Evolutionary conservation across 2,888 invertebrate genomes (phyloP).

Genomic region (Lasioglossum calceatum): DNA sequence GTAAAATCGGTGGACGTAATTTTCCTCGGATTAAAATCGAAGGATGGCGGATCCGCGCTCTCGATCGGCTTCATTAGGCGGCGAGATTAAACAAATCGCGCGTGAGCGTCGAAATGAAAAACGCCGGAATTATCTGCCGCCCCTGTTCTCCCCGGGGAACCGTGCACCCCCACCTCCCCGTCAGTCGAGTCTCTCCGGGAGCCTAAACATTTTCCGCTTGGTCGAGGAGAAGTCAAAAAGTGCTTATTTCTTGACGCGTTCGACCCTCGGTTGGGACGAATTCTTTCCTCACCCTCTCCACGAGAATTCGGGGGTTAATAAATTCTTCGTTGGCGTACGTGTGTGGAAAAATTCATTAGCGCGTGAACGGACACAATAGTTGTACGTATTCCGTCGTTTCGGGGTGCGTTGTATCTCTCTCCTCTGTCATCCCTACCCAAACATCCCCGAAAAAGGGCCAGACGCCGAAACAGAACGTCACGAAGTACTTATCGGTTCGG

Average conservation of each 20-base stretch:
- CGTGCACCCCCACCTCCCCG: neutral
- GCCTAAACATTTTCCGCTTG: neutral
- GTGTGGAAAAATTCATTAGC: neutral
- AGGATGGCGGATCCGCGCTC: constrained; percentile 37
- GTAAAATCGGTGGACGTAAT: constrained; percentile 60
- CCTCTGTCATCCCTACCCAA: neutral
- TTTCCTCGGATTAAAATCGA: constrained; percentile 64
- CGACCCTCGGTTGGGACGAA: neutral
- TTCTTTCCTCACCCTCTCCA: neutral
- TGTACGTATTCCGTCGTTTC: neutral
- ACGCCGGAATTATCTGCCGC: constrained; percentile 48
- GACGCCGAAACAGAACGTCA: neutral
- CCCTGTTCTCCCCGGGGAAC: neutral
- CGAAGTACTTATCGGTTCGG: constrained; percentile 51
- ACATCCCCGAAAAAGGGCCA: neutral
- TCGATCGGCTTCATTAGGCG: constrained; percentile 65
- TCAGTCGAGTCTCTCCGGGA: neutral
- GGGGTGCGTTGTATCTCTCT: neutral
- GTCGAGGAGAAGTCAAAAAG: constrained; percentile 1
- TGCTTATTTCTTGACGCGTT: neutral
- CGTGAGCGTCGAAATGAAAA: constrained; percentile 63
- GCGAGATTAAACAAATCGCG: constrained; percentile 65
- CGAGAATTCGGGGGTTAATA: neutral
- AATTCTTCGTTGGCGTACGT: neutral
- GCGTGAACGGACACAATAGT: neutral